Conservation (phyloP, 2,797 vertebrate genomes). For the Novumbra hubbsi region DNA sequence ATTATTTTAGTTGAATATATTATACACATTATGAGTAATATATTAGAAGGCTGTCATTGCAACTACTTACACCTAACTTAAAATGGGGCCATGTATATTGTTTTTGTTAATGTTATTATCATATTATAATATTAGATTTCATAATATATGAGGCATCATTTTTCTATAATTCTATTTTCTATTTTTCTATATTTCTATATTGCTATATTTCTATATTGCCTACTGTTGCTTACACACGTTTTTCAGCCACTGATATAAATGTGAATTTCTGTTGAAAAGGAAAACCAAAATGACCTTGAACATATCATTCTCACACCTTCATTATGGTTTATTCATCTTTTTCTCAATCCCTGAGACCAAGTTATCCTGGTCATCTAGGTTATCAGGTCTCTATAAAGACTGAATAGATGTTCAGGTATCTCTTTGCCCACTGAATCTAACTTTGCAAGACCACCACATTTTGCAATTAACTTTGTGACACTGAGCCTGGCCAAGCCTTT, state of each 20-base stretch:
- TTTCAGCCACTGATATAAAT: neutral
- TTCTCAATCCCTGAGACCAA: conserved; percentile 3
- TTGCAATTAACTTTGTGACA: neutral
- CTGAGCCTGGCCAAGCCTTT: conserved; percentile 56
- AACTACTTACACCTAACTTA: neutral
- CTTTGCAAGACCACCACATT: neutral
- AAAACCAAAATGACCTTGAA: neutral
- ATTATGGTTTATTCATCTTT: neutral
- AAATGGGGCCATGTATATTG: neutral
- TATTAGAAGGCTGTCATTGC: neutral
- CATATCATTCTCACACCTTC: neutral
- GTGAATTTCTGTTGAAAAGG: conserved; percentile 1
- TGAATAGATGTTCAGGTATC: conserved; percentile 9
- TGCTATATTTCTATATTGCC: too few relatives aligned
- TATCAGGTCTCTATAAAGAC: neutral
- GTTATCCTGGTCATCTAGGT: neutral
- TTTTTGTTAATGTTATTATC: neutral
- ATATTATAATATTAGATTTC: neutral
- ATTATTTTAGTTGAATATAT: neutral
- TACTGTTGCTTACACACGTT: neutral
- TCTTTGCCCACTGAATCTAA: neutral
- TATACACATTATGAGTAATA: neutral
- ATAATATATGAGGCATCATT: neutral
- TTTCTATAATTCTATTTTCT: too few relatives aligned
- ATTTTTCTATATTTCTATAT: too few relatives aligned